These are phyloP conservation scores for Hestina assimilis DNA, from an alignment of 1,140 invertebrate species.

Conservation along the genomic window DNA sequence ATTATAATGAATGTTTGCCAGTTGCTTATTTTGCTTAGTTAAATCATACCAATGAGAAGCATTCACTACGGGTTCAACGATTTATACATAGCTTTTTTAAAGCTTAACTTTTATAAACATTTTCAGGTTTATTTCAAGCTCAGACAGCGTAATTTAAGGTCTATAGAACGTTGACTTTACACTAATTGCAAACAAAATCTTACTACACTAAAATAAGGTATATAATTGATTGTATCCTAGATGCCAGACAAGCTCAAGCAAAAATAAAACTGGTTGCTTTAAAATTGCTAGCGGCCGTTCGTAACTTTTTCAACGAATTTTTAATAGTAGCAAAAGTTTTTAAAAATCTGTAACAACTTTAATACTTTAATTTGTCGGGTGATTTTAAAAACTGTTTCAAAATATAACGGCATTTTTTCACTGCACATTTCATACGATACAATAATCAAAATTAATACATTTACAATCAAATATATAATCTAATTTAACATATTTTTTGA, in stretches of 20 bases:
- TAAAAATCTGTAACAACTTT: too few species aligned
- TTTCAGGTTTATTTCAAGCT: constrained; percentile 1
- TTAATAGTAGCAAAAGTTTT: neutral
- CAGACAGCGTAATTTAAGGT: neutral
- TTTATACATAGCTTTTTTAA: constrained; percentile 1
- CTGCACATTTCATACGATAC: too few species aligned
- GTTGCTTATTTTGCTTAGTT: neutral
- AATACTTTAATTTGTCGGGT: too few species aligned
- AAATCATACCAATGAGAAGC: neutral
- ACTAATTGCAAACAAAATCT: neutral
- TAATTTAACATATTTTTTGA: too few species aligned
- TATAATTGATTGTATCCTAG: neutral
- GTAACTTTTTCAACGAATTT: neutral
- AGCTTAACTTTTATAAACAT: neutral
- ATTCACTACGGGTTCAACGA: neutral
- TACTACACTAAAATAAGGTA: neutral
- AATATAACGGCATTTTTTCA: too few species aligned
- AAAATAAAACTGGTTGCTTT: neutral
- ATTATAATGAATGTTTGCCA: too few species aligned
- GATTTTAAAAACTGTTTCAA: too few species aligned
- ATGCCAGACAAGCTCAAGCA: neutral
- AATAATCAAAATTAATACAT: too few species aligned
- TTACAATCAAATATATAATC: too few species aligned
- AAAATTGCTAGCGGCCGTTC: neutral
- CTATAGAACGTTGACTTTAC: neutral